Evolutionary conservation across 2,888 invertebrate genomes (phyloP).

Genomic region (Trichogramma dendrolimi): DNA sequence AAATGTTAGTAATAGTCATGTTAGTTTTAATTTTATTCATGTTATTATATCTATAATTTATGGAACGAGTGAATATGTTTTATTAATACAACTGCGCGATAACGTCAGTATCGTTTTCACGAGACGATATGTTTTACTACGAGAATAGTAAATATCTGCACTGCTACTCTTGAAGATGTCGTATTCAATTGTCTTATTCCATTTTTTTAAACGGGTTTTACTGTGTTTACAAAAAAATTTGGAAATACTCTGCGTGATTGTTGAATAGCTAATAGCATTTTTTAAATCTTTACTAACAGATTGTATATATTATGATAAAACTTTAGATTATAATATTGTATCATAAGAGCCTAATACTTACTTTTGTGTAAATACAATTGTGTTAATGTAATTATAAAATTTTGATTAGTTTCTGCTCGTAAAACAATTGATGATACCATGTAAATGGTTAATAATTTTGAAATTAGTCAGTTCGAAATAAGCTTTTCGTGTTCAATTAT

Average conservation of each 20-base stretch:
- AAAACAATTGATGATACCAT: no score
- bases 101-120: no score
- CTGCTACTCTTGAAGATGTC: no score
- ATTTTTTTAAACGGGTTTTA: slow-evolving; percentile 2
- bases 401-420: no score
- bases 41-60: slow-evolving; percentile 13
- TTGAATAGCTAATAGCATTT: slow-evolving; percentile 12
- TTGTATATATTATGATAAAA: slow-evolving; percentile 23
- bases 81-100: slow-evolving; percentile 4
- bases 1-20: slow-evolving; percentile 16
- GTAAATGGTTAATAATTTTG: no score
- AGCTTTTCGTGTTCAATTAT: neutral
- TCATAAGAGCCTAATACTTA: slow-evolving; percentile 22
- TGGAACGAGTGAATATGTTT: slow-evolving; percentile 17
- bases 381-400: no score
- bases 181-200: no score
- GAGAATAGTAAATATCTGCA: no score
- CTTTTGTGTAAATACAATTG: slow-evolving; percentile 18
- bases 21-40: slow-evolving; percentile 26
- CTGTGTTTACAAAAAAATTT: neutral
- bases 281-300: slow-evolving; percentile 14
- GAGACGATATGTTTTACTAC: no score
- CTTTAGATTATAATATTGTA: slow-evolving; percentile 21
- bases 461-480: neutral
- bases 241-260: slow-evolving; percentile 2